These are phyloP conservation scores for Chironomus striatipennis DNA, from an alignment of 1,140 invertebrate genomes.

Conservation along the genomic window DNA sequence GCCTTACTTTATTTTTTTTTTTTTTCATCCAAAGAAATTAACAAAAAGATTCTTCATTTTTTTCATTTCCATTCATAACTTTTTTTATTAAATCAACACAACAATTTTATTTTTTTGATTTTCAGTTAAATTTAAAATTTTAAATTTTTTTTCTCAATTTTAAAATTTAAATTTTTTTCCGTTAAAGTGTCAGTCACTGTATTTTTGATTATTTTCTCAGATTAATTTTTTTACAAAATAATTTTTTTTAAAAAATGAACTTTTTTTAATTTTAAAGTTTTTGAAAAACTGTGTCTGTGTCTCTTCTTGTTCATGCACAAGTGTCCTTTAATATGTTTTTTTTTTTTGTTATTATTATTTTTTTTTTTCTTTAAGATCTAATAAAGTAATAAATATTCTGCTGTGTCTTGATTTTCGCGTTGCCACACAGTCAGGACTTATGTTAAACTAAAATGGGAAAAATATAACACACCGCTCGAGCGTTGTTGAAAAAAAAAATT, in stretches of 20 bases:
- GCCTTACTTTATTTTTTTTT: too few relatives aligned
- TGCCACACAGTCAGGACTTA: slow-evolving; percentile 19
- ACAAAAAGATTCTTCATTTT: not conserved
- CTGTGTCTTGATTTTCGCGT: slow-evolving; percentile 22
- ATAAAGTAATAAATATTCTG: slow-evolving; percentile 21
- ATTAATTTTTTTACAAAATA: too few relatives aligned
- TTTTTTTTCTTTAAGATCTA: slow-evolving; percentile 4
- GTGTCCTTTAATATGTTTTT: not conserved
- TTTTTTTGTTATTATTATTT: too few relatives aligned
- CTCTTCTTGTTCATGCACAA: not conserved
- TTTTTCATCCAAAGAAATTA: not conserved
- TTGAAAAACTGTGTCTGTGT: too few relatives aligned
- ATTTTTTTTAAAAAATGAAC: too few relatives aligned
- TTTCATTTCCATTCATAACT: not conserved
- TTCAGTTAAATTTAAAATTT: too few relatives aligned
- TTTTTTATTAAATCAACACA: not conserved
- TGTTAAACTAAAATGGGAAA: slow-evolving; percentile 14
- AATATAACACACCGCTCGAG: slow-evolving; percentile 11
- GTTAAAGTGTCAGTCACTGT: too few relatives aligned
- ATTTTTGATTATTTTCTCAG: too few relatives aligned
- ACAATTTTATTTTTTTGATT: not conserved
- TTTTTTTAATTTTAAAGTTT: too few relatives aligned
- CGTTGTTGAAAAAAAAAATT: slow-evolving; percentile 21
- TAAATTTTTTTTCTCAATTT: too few relatives aligned
- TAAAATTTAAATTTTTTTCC: too few relatives aligned